Evolutionary conservation across 2,888 invertebrate genomes (phyloP), one percentile per base, ranked within the genome.

Genomic region (Eudemis profundana): DNA sequence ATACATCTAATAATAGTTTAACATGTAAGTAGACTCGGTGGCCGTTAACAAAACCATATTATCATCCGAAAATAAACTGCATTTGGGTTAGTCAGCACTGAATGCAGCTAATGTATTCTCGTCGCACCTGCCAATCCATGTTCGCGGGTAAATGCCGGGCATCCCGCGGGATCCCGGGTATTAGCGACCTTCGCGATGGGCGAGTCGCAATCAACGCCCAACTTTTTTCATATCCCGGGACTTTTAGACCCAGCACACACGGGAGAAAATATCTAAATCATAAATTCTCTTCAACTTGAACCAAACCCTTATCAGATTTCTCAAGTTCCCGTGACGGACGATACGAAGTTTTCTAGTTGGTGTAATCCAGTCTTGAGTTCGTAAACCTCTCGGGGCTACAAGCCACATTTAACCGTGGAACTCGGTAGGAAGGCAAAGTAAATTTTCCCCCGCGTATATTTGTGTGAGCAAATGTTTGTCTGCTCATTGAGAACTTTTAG

Each of bases 281-380:
- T 47, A 29, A 56, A 56, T 57, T 50, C 17, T 33, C 57, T 51
- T 50, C 29, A 63, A 64, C 50, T 57, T 8, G 57, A 50, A 51
- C 51, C 36, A 50, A 57, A 57, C 64, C 56, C 56, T 64, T 57
- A 57, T 57, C 57, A 44, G 64, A 64, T 64, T 57, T 42, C 57
- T 50, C 36, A 57, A 64, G 57, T 64, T 61, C 57, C 4, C 44
- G 57, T 64, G 64, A 64, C 57, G 57, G 63, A 63, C 56, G 63
- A 64, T 57, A 57, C 64, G 64, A 57, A 64, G 57, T 64, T 64
- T 64, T 64, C 57, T 64, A 57, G 57, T 64, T 51, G 57, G 50
- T 44, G 64, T 64, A 64, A 64, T 64, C 57, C 64, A 64, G 57
- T 57, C 64, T 64, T 64, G 57, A 64, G 57, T 64, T 57, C 36